A percentile compares a stretch with the other conserved stretches of the same genome.
Evolutionary conservation across 2,113 vertebrate genomes (phyloP).

Genomic region (Notiomystis cincta): DNA sequence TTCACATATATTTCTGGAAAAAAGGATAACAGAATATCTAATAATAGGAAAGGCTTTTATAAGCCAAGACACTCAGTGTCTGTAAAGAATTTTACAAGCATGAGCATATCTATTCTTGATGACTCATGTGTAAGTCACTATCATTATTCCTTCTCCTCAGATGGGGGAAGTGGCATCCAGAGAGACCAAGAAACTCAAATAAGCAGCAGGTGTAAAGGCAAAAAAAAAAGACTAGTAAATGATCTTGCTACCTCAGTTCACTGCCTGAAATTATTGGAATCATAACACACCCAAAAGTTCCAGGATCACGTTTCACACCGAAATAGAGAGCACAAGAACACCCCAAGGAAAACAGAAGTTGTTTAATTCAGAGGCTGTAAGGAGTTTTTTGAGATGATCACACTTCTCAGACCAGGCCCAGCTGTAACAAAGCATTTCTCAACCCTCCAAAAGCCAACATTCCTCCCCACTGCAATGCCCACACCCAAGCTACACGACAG

Average conservation of each 20-base stretch:
- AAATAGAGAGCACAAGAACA: neutral
- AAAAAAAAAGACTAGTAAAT: neutral
- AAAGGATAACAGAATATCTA: neutral
- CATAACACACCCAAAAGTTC: neutral
- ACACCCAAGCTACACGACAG: neutral
- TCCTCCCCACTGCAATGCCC: neutral
- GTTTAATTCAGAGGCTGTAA: neutral
- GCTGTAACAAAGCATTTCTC: neutral
- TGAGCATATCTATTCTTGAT: neutral
- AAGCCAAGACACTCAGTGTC: neutral
- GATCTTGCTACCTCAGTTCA: neutral
- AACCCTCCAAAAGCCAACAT: neutral
- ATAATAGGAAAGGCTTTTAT: neutral
- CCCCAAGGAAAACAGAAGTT: neutral
- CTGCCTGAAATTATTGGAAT: neutral
- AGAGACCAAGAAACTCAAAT: neutral
- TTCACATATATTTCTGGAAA: neutral
- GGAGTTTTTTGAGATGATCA: neutral
- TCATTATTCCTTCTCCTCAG: neutral
- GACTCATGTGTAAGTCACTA: neutral
- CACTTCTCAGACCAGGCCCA: neutral
- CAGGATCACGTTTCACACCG: neutral
- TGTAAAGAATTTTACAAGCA: conserved; percentile 8
- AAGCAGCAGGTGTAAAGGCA: neutral
- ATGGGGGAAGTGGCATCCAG: neutral